Base-by-base conservation (phyloP, 2,113 vertebrate species). In the Beaufortia kweichowensis region DNA sequence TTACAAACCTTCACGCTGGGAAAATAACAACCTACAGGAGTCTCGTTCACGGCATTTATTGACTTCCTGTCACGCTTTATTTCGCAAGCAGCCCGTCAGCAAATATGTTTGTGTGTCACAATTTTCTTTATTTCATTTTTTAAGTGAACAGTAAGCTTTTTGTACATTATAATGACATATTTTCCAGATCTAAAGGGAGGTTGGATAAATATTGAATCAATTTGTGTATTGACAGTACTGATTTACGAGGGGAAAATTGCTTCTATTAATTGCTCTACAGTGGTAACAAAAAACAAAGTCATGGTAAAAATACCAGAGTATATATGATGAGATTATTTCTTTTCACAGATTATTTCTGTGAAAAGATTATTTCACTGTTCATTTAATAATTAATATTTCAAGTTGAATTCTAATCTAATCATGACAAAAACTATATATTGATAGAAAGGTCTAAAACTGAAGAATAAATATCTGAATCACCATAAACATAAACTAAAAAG, bases 51-150 rank as follows among this genome's bases (percentile, higher is more conserved):
- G 29, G 72, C 11, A 23, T 41, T 80, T 55, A 83, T 75, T 53
- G 78, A 77, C 78, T 75, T 77, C 59, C 75, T 80, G 75, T 66
- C 75, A 65, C n/a, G 24, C 35, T 53, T 75, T 56, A 48, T 31
- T 63, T 35, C 53, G 1, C 55, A 57, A 23, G 43, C 35, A 43
- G 55, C 60, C 66, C 62, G 17, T 15, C 3, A n/a, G 35, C 61
- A 63, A 79, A 74, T 41, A 39, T 55, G 60, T 76, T 79, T 66
- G 55, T 28, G 23, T 48, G 21, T 79, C 57, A 64, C n/a, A 29
- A 9, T 19, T 60, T 17, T 11, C 8, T 46, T 1, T 75, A 24
- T 31, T 53, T 43, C 57, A 10, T 35, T 46, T 68, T 74, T 77
- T 77, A 29, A 76, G 68, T 69, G 23, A 55, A 15, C 3, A 31